Percentiles rank a stretch among this genome's conserved stretches.
These are phyloP conservation scores for Galerucella pusilla DNA, from an alignment of 2,888 invertebrate genomes.

Conservation along the genomic window DNA sequence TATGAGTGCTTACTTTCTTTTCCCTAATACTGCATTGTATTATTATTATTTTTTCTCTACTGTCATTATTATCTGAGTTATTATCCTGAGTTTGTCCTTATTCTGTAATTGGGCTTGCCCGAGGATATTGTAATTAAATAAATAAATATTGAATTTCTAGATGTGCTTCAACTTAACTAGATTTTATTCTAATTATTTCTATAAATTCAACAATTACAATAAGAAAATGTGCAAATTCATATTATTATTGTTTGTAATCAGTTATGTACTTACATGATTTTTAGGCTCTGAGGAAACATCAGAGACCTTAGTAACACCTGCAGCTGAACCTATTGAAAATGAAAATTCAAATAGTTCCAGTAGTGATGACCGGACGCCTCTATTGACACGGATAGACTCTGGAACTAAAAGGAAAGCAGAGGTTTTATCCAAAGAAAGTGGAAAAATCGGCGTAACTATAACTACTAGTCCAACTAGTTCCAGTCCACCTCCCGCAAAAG, in stretches of 20 bases:
- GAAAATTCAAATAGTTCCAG: constrained; percentile 71
- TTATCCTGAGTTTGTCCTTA: too few species aligned
- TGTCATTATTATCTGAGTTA: too few species aligned
- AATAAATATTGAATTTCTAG: too few species aligned
- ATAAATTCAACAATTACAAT: neutral
- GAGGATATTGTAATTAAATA: too few species aligned
- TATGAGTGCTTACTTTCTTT: too few species aligned
- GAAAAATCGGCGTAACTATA: constrained; percentile 91
- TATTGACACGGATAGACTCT: constrained; percentile 64
- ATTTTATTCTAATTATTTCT: too few species aligned
- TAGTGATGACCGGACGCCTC: constrained; percentile 72
- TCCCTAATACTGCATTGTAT: too few species aligned
- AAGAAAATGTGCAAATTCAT: neutral
- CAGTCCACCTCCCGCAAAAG: constrained; percentile 67
- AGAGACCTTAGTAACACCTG: constrained; percentile 18
- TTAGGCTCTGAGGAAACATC: constrained; percentile 43
- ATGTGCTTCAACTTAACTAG: too few species aligned
- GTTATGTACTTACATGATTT: neutral
- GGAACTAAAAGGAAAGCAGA: constrained; percentile 83
- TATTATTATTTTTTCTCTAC: too few species aligned
- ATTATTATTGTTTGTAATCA: neutral
- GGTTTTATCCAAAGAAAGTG: constrained; percentile 85
- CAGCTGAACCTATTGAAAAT: constrained; percentile 58
- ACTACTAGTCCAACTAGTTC: constrained; percentile 75
- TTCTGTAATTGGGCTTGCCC: too few species aligned